A percentile compares a stretch with the other conserved stretches of the same genome.
phyloP scores from a whole-genome alignment of 2,797 vertebrate genomes.

The Morelia viridis region DNA sequence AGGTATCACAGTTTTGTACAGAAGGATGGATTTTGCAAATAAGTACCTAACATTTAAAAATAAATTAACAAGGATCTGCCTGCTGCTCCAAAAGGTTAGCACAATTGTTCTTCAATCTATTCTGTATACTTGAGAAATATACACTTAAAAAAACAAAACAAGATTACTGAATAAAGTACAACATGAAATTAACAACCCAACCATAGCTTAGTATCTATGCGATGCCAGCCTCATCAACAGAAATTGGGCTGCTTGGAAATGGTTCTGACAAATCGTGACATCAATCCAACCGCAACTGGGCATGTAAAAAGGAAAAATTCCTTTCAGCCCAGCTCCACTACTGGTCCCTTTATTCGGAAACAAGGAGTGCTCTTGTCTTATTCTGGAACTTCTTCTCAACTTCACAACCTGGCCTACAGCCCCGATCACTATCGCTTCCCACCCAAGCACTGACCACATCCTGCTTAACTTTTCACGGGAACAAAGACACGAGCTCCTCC shows the following conservation, averaged over 20 bases:
- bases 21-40: not conserved
- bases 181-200: not conserved
- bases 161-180: not conserved
- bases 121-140: not conserved
- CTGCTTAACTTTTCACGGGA: not conserved
- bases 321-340: not conserved
- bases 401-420: not conserved
- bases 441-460: not conserved
- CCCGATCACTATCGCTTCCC: not conserved
- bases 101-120: not conserved
- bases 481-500: not conserved
- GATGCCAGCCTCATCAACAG: not conserved
- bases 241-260: not conserved
- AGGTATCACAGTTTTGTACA: not conserved
- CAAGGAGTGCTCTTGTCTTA: not conserved
- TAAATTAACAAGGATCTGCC: not conserved
- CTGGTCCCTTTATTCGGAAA: not conserved
- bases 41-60: not conserved
- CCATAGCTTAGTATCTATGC: not conserved
- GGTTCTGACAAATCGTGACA: not conserved
- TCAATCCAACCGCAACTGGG: not conserved
- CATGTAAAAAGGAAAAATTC: not conserved
- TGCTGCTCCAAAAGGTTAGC: not conserved
- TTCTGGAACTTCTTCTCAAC: not conserved
- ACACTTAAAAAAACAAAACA: not conserved